Conservation (phyloP, 2,888 invertebrate species). For the Lordiphosa andalusiaca region DNA sequence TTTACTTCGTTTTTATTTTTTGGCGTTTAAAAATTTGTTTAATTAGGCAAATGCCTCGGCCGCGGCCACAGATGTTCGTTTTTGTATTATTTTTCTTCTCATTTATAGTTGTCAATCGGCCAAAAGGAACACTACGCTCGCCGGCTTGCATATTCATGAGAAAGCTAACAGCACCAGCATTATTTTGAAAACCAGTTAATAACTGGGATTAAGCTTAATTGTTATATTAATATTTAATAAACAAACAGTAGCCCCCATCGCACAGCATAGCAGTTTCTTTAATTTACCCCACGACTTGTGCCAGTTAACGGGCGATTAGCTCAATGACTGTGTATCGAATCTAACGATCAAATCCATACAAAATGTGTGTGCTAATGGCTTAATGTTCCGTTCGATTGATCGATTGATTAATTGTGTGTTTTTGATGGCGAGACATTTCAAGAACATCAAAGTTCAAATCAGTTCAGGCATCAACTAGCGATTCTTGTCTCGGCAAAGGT, state of each 20-base stretch:
- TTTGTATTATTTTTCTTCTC: constrained; percentile 12
- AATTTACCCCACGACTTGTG: constrained; percentile 11
- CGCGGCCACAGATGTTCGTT: constrained; percentile 21
- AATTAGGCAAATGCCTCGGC: constrained; percentile 41
- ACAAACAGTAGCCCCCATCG: constrained; percentile 10
- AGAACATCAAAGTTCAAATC: constrained; percentile 17
- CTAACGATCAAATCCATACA: neutral
- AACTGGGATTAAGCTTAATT: constrained; percentile 4
- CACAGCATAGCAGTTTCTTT: constrained; percentile 15
- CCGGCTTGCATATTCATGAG: constrained; percentile 34
- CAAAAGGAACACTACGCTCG: constrained; percentile 2
- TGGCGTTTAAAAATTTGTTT: constrained; percentile 36
- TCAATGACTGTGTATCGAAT: neutral
- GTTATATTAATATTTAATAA: constrained; percentile 11
- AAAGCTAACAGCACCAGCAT: constrained; percentile 17
- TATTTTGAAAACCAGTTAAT: constrained; percentile 25
- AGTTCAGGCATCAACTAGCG: neutral
- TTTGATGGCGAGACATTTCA: constrained; percentile 14
- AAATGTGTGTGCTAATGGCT: constrained; percentile 22
- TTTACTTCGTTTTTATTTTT: constrained; percentile 16
- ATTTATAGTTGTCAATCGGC: constrained; percentile 34
- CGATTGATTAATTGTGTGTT: constrained; percentile 13
- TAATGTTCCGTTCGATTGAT: constrained; percentile 23
- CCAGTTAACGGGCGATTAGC: constrained; percentile 20
- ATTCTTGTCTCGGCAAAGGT: constrained; percentile 19